Evolutionary conservation across 2,888 invertebrate species (phyloP).

Genomic region (Maniola hyperantus): DNA sequence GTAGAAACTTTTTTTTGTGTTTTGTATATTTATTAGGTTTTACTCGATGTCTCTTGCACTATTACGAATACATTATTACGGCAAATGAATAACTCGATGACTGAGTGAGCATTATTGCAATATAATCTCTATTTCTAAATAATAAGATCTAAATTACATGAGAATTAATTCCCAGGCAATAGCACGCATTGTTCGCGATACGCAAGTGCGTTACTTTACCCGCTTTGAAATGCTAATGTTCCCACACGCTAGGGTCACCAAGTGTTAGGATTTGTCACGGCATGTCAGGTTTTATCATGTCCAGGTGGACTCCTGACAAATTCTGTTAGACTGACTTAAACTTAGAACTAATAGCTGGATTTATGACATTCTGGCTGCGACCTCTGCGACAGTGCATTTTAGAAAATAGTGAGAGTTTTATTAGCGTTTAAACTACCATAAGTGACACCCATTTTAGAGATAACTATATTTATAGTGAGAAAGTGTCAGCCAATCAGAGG

Average conservation of each 20-base stretch:
- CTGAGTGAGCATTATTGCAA: not conserved
- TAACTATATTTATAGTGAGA: too few relatives aligned
- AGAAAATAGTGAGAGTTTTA: too few relatives aligned
- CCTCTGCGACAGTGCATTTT: too few relatives aligned
- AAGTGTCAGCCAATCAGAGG: too few relatives aligned
- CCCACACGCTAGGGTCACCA: constrained; percentile 32
- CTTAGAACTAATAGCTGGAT: too few relatives aligned
- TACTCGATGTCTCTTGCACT: not conserved
- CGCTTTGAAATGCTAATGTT: constrained; percentile 46
- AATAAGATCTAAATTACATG: constrained; percentile 1
- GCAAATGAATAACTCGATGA: constrained; percentile 8
- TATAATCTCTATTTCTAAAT: not conserved
- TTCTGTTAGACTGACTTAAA: too few relatives aligned
- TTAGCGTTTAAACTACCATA: too few relatives aligned
- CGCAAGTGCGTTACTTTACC: constrained; percentile 42
- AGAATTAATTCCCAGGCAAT: constrained; percentile 5
- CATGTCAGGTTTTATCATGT: not conserved
- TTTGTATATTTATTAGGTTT: too few relatives aligned
- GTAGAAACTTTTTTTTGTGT: too few relatives aligned
- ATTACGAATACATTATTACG: not conserved
- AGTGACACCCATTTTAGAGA: too few relatives aligned
- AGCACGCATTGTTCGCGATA: constrained; percentile 35
- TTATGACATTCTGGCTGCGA: too few relatives aligned
- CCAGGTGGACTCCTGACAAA: not conserved
- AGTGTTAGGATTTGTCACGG: not conserved